Percentiles rank a stretch among this genome's conserved stretches.
phyloP scores from a whole-genome alignment of 2,888 invertebrate species.

The Venusia cambrica region DNA sequence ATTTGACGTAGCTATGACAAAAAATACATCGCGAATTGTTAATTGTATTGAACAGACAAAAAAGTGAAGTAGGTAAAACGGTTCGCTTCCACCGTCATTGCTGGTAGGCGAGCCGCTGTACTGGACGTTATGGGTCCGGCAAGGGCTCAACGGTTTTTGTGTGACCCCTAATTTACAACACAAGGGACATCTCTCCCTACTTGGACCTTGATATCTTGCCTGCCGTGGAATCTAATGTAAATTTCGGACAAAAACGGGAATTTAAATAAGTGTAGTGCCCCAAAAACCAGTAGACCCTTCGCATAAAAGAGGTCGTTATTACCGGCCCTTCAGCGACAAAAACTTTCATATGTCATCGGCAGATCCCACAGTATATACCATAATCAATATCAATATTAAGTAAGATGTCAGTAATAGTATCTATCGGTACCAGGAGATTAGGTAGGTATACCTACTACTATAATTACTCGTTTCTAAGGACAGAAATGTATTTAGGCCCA shows the following conservation, averaged over 20 bases:
- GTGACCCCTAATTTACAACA: conserved; percentile 78
- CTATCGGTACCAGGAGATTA: too few species aligned
- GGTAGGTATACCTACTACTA: too few species aligned
- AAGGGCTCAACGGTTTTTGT: conserved; percentile 78
- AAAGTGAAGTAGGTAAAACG: conserved; percentile 60
- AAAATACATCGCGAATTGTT: conserved; percentile 63
- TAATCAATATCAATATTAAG: too few species aligned
- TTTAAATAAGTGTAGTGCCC: conserved; percentile 76
- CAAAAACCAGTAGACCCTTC: conserved; percentile 55
- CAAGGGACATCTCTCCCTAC: conserved; percentile 64
- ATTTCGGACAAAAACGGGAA: conserved; percentile 77
- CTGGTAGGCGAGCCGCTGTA: conserved; percentile 62
- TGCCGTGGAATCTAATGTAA: conserved; percentile 74
- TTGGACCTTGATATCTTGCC: conserved; percentile 67
- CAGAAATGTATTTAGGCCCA: too few species aligned
- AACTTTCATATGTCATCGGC: conserved; percentile 38
- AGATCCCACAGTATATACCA: conserved; percentile 14
- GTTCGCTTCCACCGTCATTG: conserved; percentile 65
- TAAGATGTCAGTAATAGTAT: too few species aligned
- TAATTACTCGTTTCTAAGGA: too few species aligned
- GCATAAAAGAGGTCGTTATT: conserved; percentile 68
- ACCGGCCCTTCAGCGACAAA: conserved; percentile 56
- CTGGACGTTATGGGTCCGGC: conserved; percentile 74
- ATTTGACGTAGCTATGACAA: conserved; percentile 48
- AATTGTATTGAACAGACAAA: conserved; percentile 63